These are phyloP conservation scores for Carpatolechia fugitivella DNA, from an alignment of 2,888 invertebrate species.

Conservation along the genomic window DNA sequence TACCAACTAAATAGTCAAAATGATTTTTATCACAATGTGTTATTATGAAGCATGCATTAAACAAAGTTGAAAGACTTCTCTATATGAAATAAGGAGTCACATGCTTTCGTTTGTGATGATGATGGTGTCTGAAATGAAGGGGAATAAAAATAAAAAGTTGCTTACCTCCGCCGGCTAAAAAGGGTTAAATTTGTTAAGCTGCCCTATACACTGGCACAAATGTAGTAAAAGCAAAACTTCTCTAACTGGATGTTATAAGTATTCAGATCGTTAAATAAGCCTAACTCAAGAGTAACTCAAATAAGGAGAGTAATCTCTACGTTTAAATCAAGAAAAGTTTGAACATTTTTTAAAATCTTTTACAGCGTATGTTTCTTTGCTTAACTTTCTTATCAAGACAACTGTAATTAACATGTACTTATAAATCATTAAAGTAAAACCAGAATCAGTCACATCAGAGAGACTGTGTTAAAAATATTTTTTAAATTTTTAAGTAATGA, in stretches of 20 bases:
- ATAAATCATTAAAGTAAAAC: too few relatives aligned
- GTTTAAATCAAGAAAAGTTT: not conserved
- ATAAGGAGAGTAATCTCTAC: conserved; percentile 6
- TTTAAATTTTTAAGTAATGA: too few relatives aligned
- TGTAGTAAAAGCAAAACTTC: not conserved
- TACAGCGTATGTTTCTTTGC: too few relatives aligned
- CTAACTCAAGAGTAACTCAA: conserved; percentile 14
- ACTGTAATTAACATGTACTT: too few relatives aligned
- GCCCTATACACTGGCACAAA: conserved; percentile 14
- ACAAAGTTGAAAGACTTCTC: conserved; percentile 26
- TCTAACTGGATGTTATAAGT: conserved; percentile 17
- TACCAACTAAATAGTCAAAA: conserved; percentile 14
- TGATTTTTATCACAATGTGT: conserved; percentile 6
- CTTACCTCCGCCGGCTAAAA: conserved; percentile 41
- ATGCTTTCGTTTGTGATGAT: conserved; percentile 65
- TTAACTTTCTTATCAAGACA: too few relatives aligned
- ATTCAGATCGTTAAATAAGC: conserved; percentile 15
- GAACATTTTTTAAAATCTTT: too few relatives aligned
- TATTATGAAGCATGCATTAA: conserved; percentile 14
- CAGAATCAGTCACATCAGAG: too few relatives aligned
- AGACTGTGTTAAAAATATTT: too few relatives aligned
- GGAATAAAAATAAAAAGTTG: conserved; percentile 40
- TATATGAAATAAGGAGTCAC: conserved; percentile 60
- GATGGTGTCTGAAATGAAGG: conserved; percentile 67
- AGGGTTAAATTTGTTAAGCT: conserved; percentile 22